Evolutionary conservation across 2,113 vertebrate genomes (phyloP), one percentile per base, ranked within the genome.

Genomic region (Gavialis gangeticus): DNA sequence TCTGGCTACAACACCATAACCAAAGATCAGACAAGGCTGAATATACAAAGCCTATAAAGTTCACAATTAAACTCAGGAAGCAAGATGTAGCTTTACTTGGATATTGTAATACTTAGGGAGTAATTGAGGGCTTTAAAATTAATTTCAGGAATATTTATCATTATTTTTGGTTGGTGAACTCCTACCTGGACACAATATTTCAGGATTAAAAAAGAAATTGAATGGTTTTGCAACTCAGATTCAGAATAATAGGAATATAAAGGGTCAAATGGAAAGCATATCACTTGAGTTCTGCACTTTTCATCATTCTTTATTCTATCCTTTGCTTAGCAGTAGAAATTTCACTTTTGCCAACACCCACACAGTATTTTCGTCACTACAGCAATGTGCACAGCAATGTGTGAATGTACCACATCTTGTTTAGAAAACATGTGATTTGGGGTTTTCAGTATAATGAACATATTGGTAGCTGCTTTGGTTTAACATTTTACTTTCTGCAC

Each of bases 261-360:
- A 64, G 5, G 4, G 3, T 71, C 91, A 75, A 91, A 71, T 6
- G 85, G 22, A 69, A 94, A 87, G 34, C 14, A 4, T 66, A 3
- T 37, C 16, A 84, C 25, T 79, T 5, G 4, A 75, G 62, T 84
- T 8, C 12, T 79, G 2, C 30, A 13, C 2, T 84, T 91, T 82
- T 78, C 30, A 18, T 75, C 54, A 84, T 7, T 22, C 76, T 63
- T 4, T 71, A 34, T 77, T 30, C 27, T 18, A 19, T 3, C 55
- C 27, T 57, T 4, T 57, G 55, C 37, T n/a, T 77, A 77, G 54
- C 15, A 57, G 28, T 55, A 77, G 6, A 25, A n/a, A 19, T n/a
- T 28, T 64, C 37, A 58, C n/a, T 10, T 58, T 89, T 84, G 75
- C 75, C 81, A 86, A 87, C 95, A 86, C 19, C 37, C n/a, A 82